Evolutionary conservation across 2,113 vertebrate genomes (phyloP), one percentile per base, ranked within the genome.

Genomic region (Caranx ignobilis): DNA sequence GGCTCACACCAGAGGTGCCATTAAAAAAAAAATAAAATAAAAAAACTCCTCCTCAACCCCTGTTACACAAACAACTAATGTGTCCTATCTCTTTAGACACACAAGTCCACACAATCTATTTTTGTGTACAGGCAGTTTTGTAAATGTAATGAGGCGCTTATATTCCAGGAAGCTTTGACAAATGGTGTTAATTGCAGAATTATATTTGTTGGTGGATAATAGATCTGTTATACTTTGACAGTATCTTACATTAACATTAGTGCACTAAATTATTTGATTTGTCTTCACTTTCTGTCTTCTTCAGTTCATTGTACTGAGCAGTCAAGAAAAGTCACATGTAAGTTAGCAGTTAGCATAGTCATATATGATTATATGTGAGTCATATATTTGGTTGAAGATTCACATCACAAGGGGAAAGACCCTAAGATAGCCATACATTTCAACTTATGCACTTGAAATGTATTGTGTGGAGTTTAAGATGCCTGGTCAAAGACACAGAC

Each of bases 401-500:
- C 26, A 26, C 26, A 26, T 26, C 26, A 26, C 26, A 26, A 26
- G 26, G 26, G 26, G 26, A 26, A 26, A 26, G 26, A 26, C 26
- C 26, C 26, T 26, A 26, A 26, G 26, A 26, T 26, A 26, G 26
- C 26, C 26, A 26, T 26, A 26, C 26, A 26, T 26, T 26, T 26
- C 26, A 26, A 26, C 26, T 26, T 26, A 26, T 26, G 26, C 26
- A 26, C 26, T 26, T 26, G 26, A 26, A 26, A 26, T 26, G 26
- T 26, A 26, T 26, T 61, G 19, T 59, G 45, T 50, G 34, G 39
- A 1, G 10, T 69, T 79, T 56, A 6, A 68, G n/a, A 75, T 57
- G 72, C 65, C 48, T 32, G 8, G 32, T 37, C 56, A 43, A 52
- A 64, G 47, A 70, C 57, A 70, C 66, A 80, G 79, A 84, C 88